Base-by-base conservation (phyloP, 2,797 vertebrate genomes). In the Tachyglossus aculeatus region DNA sequence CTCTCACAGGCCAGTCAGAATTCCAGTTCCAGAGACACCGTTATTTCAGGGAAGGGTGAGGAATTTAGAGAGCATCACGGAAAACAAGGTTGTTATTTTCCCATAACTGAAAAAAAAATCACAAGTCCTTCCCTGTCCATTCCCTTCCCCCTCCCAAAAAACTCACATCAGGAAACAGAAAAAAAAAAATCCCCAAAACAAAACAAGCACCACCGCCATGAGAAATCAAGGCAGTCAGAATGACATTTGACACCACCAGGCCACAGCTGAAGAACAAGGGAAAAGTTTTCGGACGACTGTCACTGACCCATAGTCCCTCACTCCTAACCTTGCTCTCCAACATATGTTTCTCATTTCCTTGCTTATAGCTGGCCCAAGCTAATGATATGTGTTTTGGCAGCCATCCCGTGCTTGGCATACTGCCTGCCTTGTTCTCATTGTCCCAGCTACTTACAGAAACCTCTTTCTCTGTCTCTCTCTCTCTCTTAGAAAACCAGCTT, bases 21-120 rank as follows among this genome's bases (percentile, higher is more conserved):
- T 79, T 81, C 80, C 55, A 47, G 18, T 87, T 71, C 67, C 68
- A 86, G 89, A 80, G 66, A 90, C 90, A 76, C 84, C 52, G 73
- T 91, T 86, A 93, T 93, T 92, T 94, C 90, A 90, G 94, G 92
- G 93, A 92, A 91, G 93, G 89, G 90, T 91, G 93, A 94, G 93
- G 93, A 94, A 95, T 96, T 94, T 92, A 85, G 90, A 94, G 93
- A 94, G 90, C 93, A 94, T 95, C 92, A 90, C 91, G 90, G 91
- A 94, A 96, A 96, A 95, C 92, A 93, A 91, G 92, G 90, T 92
- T 93, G 93, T 89, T 94, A 94, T 94, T 97, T 98, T 98, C 96
- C 96, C 96, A 97, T 94, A 95, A 93, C 93, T 91, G 91, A 93
- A 92, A 92, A 92, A 93, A 64, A 85, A 78, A 75, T 5, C 50